phyloP scores from a whole-genome alignment of 92 coral and sea anemone genomes.

The Palythoa grandiflora region DNA sequence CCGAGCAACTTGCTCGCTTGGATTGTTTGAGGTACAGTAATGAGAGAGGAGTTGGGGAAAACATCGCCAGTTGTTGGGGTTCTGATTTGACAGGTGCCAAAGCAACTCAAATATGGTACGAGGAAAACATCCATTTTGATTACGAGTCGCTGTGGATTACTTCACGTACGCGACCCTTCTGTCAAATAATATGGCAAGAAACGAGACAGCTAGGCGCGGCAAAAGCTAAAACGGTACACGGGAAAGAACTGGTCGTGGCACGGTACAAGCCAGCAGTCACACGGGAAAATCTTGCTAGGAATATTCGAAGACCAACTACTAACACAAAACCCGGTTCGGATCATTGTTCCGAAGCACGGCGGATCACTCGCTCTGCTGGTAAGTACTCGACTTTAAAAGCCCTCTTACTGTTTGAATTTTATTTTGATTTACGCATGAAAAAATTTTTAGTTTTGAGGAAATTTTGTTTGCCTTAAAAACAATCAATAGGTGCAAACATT shows the following conservation, averaged over 20 bases:
- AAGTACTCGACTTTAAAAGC: slow-evolving; percentile 30
- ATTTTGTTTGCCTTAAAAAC: neutral
- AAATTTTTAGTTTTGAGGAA: neutral
- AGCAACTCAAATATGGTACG: slow-evolving; percentile 96
- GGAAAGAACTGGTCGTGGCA: slow-evolving; percentile 93
- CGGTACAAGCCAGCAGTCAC: slow-evolving; percentile 88
- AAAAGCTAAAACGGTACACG: slow-evolving; percentile 79
- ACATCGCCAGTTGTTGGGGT: slow-evolving; percentile 94
- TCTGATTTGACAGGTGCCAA: slow-evolving; percentile 91
- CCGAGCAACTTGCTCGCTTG: slow-evolving; percentile 89
- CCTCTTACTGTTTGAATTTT: neutral
- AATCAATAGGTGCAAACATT: slow-evolving; percentile 19
- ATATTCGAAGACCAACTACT: slow-evolving; percentile 64
- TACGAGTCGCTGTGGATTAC: slow-evolving; percentile 71
- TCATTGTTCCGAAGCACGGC: slow-evolving; percentile 41
- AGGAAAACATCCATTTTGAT: slow-evolving; percentile 82
- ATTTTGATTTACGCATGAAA: neutral
- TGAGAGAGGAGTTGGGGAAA: slow-evolving; percentile 86
- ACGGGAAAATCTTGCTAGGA: slow-evolving; percentile 70
- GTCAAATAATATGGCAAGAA: slow-evolving; percentile 95
- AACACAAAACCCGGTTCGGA: slow-evolving; percentile 46
- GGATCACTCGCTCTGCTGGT: slow-evolving; percentile 72
- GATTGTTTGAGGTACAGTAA: slow-evolving; percentile 79
- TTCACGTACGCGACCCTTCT: slow-evolving; percentile 89
- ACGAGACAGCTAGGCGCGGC: slow-evolving; percentile 95